These are phyloP conservation scores for Cyrtodaria siliqua DNA, from an alignment of 2,888 invertebrate species.

Conservation along the genomic window DNA sequence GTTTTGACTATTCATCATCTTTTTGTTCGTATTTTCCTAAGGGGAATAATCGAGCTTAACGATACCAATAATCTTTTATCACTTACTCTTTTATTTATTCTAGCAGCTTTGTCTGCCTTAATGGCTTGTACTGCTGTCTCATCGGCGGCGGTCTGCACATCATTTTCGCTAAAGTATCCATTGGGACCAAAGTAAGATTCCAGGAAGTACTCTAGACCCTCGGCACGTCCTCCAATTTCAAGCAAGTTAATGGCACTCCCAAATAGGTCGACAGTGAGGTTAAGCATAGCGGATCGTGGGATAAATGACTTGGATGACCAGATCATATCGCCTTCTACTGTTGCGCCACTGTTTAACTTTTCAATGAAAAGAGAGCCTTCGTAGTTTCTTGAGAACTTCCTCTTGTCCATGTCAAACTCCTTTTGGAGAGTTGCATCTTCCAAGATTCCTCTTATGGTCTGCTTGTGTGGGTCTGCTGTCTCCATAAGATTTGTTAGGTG, in stretches of 20 bases:
- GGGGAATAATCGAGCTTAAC: too few relatives aligned
- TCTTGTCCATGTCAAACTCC: conserved; percentile 94
- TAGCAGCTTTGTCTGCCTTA: conserved; percentile 63
- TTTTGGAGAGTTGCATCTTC: conserved; percentile 92
- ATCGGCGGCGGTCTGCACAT: conserved; percentile 49
- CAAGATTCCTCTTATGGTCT: conserved; percentile 94
- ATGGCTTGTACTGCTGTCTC: conserved; percentile 62
- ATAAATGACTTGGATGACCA: conserved; percentile 84
- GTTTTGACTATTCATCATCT: too few relatives aligned
- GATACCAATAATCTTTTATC: too few relatives aligned
- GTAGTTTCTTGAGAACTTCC: conserved; percentile 96
- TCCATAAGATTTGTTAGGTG: conserved; percentile 95
- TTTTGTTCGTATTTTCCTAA: neutral
- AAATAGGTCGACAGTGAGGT: conserved; percentile 85
- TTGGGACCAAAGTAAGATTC: conserved; percentile 92
- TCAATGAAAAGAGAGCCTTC: conserved; percentile 93
- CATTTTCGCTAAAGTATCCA: conserved; percentile 87
- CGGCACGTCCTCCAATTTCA: conserved; percentile 93
- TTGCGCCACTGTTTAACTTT: conserved; percentile 90
- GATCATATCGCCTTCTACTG: conserved; percentile 83
- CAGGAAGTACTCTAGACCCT: conserved; percentile 94
- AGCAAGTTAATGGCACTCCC: conserved; percentile 95
- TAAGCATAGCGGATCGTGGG: conserved; percentile 84
- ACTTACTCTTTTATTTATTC: conserved; percentile 65
- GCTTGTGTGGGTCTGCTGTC: conserved; percentile 93